Evolutionary conservation across 2,797 vertebrate species (phyloP).

Genomic region (Anguilla marmorata): DNA sequence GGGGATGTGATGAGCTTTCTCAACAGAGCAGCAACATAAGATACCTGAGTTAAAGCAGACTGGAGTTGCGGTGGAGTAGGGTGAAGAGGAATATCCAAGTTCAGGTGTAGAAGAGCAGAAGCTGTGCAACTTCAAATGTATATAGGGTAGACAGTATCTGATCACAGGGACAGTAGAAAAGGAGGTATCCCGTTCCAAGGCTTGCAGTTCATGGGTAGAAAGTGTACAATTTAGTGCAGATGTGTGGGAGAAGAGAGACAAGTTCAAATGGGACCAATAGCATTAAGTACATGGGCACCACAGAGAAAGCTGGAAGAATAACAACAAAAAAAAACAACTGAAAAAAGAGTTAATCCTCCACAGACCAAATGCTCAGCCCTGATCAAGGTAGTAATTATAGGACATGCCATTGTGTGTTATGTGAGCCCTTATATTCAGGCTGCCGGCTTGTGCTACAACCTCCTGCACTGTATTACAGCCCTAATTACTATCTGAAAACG

Average conservation of each 20-base stretch:
- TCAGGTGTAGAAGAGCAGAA: not conserved
- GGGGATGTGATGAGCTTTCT: not conserved
- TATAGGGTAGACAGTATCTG: not conserved
- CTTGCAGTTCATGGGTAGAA: not conserved
- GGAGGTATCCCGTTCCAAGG: not conserved
- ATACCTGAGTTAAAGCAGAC: not conserved
- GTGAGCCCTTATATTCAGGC: not conserved
- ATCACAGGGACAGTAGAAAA: not conserved
- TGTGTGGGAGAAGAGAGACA: not conserved
- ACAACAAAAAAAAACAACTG: not conserved
- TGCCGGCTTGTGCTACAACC: not conserved
- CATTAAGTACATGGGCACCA: not conserved
- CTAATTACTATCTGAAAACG: not conserved
- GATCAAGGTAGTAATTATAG: not conserved
- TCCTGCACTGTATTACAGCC: not conserved
- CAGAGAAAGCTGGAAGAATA: not conserved
- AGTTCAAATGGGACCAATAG: slow-evolving; percentile 15
- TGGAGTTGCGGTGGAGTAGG: not conserved
- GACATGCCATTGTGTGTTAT: not conserved
- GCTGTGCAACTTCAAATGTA: not conserved
- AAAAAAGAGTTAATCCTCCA: not conserved
- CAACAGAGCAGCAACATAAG: not conserved
- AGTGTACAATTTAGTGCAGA: not conserved
- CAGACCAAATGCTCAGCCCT: not conserved
- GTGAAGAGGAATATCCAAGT: not conserved